Percentiles rank a stretch among this genome's conserved stretches.
These are phyloP conservation scores for Pelusios castaneus DNA, from an alignment of 2,113 vertebrate genomes.

Conservation along the genomic window DNA sequence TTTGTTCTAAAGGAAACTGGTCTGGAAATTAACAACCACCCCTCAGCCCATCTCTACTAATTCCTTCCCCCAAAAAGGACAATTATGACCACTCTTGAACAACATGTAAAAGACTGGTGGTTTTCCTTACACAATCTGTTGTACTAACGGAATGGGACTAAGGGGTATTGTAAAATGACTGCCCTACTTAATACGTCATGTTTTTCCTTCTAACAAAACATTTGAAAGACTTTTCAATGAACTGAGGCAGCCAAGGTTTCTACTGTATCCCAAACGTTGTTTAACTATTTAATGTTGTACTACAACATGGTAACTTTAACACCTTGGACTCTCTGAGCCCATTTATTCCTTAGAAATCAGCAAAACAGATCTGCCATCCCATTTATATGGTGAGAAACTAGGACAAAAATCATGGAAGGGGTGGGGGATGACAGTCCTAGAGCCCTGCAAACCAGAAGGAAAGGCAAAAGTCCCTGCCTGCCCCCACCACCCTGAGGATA, in stretches of 20 bases:
- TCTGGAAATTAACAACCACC: background rate
- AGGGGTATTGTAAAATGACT: background rate
- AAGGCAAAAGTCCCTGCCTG: slow-evolving; percentile 52
- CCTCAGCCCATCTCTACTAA: background rate
- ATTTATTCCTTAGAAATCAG: background rate
- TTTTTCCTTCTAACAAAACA: background rate
- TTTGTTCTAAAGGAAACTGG: background rate
- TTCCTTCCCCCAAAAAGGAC: background rate
- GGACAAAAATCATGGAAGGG: slow-evolving; percentile 54
- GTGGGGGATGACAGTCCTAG: slow-evolving; percentile 55
- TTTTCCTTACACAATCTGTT: background rate
- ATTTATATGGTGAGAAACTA: slow-evolving; percentile 54
- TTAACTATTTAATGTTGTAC: background rate
- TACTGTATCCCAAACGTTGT: background rate
- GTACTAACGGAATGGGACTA: background rate
- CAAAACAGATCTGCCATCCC: slow-evolving; percentile 28
- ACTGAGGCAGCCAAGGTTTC: background rate
- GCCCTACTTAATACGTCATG: background rate
- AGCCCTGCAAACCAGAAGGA: slow-evolving; percentile 47
- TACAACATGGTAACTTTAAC: background rate
- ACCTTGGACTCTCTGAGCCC: background rate
- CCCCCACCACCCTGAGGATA: slow-evolving; percentile 27
- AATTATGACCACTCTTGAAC: background rate
- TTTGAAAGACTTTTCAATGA: background rate
- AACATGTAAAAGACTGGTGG: background rate